Evolutionary conservation across 2,888 invertebrate species (phyloP), one percentile per base, ranked within the genome.

Genomic region (Drosophila incognita): DNA sequence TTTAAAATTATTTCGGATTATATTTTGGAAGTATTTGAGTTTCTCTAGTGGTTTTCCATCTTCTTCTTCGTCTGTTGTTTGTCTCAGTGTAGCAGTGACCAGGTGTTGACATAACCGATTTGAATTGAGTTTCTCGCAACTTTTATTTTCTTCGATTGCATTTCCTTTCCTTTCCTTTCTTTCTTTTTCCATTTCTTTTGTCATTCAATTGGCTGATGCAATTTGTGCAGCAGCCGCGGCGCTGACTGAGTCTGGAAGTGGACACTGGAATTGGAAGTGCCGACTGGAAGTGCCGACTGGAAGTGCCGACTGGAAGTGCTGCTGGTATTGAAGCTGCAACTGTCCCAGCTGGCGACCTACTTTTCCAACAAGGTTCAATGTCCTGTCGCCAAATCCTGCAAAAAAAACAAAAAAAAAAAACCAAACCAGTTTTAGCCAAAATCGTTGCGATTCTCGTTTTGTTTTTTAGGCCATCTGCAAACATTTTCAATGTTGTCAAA

Each of bases 101-200:
- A 21, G 27, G 4, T 18, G 48, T 63, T 76, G 76, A 77, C 77
- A 77, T 77, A 76, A 76, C 71, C 27, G 77, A 66, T 60, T 70
- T 54, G 59, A 51, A 13, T 35, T 35, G 59, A 51, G 62, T 54
- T 67, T 46, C 35, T 54, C 10, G 33, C 15, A 31, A 77, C 70
- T 78, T 76, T 81, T 81, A 35, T 76, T 78, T 78, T 81, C 81
- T 56, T 69, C 38, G 54, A 76, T 70, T 62, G 66, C 65, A 61
- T 74, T 69, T 73, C 33, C 21, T 24, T 27, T 24, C 24, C 24
- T 21, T 46, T 27, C 21, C n/a, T 29, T 54, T 62, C 13, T 21
- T 31, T 48, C 49, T 36, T 48, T 60, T 58, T 35, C 52, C 31
- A 62, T 67, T 62, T 58, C 51, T 31, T 42, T 56, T 40, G 33